phyloP scores from a whole-genome alignment of 1,140 invertebrate genomes.

The Zaprionus tsacasi region DNA sequence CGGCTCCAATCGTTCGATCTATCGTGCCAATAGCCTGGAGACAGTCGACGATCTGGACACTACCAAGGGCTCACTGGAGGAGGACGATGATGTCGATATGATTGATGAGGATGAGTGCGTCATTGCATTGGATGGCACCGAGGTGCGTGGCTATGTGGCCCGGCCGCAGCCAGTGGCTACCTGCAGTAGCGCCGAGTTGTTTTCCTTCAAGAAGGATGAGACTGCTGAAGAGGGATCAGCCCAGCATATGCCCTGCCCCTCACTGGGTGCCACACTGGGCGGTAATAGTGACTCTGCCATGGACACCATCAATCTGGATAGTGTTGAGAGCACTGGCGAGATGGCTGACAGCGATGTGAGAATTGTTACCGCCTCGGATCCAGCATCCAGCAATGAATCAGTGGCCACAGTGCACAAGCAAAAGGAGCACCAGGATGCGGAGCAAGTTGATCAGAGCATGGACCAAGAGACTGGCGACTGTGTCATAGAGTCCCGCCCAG shows the following conservation, averaged over 20 bases:
- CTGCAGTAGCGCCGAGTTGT: slow-evolving; percentile 63
- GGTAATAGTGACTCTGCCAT: slow-evolving; percentile 60
- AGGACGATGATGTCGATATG: slow-evolving; percentile 51
- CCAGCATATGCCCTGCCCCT: slow-evolving; percentile 26
- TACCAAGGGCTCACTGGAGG: slow-evolving; percentile 66
- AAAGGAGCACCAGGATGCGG: background rate
- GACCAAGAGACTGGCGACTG: background rate
- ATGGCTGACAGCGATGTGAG: background rate
- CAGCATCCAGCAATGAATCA: slow-evolving; percentile 25
- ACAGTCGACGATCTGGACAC: slow-evolving; percentile 66
- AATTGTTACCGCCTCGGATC: background rate
- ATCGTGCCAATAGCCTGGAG: slow-evolving; percentile 66
- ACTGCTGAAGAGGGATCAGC: background rate
- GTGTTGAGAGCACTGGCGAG: slow-evolving; percentile 22
- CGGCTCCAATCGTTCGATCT: slow-evolving; percentile 43
- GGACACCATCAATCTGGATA: slow-evolving; percentile 59
- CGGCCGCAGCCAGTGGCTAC: slow-evolving; percentile 35
- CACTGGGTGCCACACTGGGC: slow-evolving; percentile 47
- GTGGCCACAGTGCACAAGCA: slow-evolving; percentile 36
- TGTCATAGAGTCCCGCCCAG: background rate
- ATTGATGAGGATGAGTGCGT: slow-evolving; percentile 68
- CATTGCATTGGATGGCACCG: slow-evolving; percentile 65
- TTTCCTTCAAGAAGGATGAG: slow-evolving; percentile 57
- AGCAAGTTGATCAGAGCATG: background rate
- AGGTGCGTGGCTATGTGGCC: slow-evolving; percentile 66